phyloP scores from a whole-genome alignment of 2,113 vertebrate species.

The Tachysurus vachellii region DNA sequence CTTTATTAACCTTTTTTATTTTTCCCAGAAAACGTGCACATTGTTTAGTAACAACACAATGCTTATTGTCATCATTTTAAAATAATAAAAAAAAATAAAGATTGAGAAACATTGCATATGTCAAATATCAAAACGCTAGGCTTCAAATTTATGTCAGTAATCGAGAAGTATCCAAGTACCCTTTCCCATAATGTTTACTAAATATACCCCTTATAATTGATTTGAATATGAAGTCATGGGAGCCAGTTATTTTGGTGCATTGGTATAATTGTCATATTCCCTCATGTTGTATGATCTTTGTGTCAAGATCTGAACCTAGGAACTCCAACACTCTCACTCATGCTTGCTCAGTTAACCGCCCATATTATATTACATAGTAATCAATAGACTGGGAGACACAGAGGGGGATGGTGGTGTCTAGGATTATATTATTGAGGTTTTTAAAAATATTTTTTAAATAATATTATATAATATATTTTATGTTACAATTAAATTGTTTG shows the following conservation, averaged over 20 bases:
- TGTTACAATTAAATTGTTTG: slow-evolving; percentile 28
- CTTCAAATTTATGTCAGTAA: neutral
- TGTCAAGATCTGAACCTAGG: slow-evolving; percentile 27
- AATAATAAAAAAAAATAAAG: neutral
- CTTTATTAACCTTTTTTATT: neutral
- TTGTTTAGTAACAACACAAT: slow-evolving; percentile 5
- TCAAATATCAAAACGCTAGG: neutral
- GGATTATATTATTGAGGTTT: slow-evolving; percentile 39
- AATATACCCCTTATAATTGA: neutral
- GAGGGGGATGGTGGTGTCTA: slow-evolving; percentile 30
- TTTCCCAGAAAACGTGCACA: neutral
- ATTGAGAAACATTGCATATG: neutral
- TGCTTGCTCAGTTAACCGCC: slow-evolving; percentile 41
- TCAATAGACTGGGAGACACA: slow-evolving; percentile 48
- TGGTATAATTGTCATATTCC: slow-evolving; percentile 20
- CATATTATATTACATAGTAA: slow-evolving; percentile 47
- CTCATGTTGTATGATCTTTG: slow-evolving; percentile 26
- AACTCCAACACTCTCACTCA: slow-evolving; percentile 34
- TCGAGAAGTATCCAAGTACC: neutral
- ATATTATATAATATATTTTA: slow-evolving; percentile 16
- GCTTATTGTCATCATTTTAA: neutral
- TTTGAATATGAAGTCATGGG: neutral
- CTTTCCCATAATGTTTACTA: neutral
- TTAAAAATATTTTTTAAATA: neutral
- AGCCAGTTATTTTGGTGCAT: neutral